Conservation (phyloP, 2,888 invertebrate species). For the Hypena proboscidalis region DNA sequence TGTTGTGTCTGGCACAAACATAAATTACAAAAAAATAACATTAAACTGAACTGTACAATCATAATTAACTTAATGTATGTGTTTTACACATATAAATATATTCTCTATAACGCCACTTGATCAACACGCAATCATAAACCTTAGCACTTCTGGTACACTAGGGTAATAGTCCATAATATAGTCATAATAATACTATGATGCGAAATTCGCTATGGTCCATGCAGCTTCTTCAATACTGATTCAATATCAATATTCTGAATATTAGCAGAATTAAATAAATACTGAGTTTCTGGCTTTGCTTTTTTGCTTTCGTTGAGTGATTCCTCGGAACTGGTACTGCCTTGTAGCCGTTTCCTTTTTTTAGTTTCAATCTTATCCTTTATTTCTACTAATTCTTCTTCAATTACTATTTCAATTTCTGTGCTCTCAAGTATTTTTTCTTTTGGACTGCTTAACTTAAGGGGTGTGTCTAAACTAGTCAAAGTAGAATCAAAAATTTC, state of each 20-base stretch:
- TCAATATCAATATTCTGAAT: slow-evolving; percentile 81
- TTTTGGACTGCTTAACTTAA: slow-evolving; percentile 60
- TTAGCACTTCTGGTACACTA: slow-evolving; percentile 22
- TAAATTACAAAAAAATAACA: slow-evolving; percentile 24
- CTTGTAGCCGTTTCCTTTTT: slow-evolving; percentile 67
- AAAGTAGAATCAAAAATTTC: slow-evolving; percentile 79
- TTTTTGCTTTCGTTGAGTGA: slow-evolving; percentile 59
- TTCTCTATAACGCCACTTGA: slow-evolving; percentile 21
- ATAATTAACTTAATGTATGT: slow-evolving; percentile 42
- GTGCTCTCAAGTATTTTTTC: slow-evolving; percentile 47
- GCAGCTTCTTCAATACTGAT: slow-evolving; percentile 74
- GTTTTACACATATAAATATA: slow-evolving; percentile 55
- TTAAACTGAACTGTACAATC: slow-evolving; percentile 32
- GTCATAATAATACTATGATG: slow-evolving; percentile 16
- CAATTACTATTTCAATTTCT: slow-evolving; percentile 65
- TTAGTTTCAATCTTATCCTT: slow-evolving; percentile 55
- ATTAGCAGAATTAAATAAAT: slow-evolving; percentile 66
- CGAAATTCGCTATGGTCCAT: slow-evolving; percentile 63
- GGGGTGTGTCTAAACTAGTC: slow-evolving; percentile 76
- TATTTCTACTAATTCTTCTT: slow-evolving; percentile 58
- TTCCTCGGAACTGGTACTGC: slow-evolving; percentile 58
- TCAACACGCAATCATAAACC: slow-evolving; percentile 17
- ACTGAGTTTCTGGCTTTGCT: slow-evolving; percentile 64
- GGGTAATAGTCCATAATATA: slow-evolving; percentile 17
- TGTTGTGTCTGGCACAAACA: slow-evolving; percentile 48